Evolutionary conservation across 2,797 vertebrate genomes (phyloP).

Genomic region (Chelon auratus): DNA sequence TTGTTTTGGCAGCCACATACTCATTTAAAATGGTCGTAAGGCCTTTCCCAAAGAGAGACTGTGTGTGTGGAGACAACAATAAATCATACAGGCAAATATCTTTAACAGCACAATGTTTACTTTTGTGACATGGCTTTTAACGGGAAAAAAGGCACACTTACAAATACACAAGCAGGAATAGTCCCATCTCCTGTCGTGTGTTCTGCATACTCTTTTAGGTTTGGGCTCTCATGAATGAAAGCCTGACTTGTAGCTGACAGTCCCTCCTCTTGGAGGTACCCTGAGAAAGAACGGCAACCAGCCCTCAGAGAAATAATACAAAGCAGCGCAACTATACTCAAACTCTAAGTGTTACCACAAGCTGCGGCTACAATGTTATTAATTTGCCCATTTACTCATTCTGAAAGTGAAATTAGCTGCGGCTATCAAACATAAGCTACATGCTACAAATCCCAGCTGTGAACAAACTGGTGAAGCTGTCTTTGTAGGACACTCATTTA

Average conservation of each 20-base stretch:
- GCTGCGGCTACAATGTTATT: too few species aligned
- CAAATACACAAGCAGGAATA: slow-evolving; percentile 96
- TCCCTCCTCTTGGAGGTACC: slow-evolving; percentile 97
- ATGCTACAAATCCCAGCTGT: too few species aligned
- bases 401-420: too few species aligned
- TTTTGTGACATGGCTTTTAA: not conserved
- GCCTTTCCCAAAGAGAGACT: slow-evolving; percentile 99
- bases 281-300: slow-evolving; percentile 72
- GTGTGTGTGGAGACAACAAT: slow-evolving; percentile 40
- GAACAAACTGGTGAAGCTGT: too few species aligned
- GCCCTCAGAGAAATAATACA: not conserved
- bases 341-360: not conserved
- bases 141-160: slow-evolving; percentile 78
- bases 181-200: slow-evolving; percentile 93
- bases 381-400: too few species aligned
- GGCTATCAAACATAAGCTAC: too few species aligned
- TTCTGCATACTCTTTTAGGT: slow-evolving; percentile 96
- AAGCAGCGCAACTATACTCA: not conserved
- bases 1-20: slow-evolving; percentile 93
- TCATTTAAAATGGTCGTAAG: slow-evolving; percentile 96
- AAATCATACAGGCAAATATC: not conserved
- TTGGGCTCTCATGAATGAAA: slow-evolving; percentile 95
- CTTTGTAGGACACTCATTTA: too few species aligned
- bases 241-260: slow-evolving; percentile 89
- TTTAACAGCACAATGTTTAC: not conserved